Base-by-base conservation (phyloP, 2,797 vertebrate genomes). In the Trematomus bernacchii region DNA sequence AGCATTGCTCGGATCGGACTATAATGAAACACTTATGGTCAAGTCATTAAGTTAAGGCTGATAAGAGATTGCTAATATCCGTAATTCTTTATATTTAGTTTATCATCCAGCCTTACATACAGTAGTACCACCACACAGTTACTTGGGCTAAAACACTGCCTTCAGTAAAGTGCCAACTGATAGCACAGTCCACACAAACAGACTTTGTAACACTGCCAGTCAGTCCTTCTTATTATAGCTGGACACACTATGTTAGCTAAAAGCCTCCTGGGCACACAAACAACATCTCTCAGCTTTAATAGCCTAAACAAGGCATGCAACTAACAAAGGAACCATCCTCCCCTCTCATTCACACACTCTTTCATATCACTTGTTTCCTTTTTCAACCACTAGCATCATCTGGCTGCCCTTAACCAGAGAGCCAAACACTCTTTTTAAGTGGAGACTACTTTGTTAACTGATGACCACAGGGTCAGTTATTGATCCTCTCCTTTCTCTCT, bases 391-490 rank as follows among this genome's bases (percentile, higher is more conserved):
- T 82, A 90, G 92, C 91, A 91, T 94, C 93, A 93, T 94, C 90
- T 94, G 89, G 87, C 79, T 90, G 83, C 90, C 92, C 91, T 93
- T 91, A 90, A 91, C 91, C 92, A 91, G 80, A 85, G 84, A 93
- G 92, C 89, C 89, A 93, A 93, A 91, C 89, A 91, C 83, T 85
- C 77, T 92, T 94, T 93, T 95, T 87, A 92, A 92, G 90, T 89
- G 85, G 89, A 91, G 79, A 90, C 90, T 93, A 93, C 93, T 94
- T 93, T 94, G 94, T 94, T 94, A 94, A 94, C 93, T 92, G 93
- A 95, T 90, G 93, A 94, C 93, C 93, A 92, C 87, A 68, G 92
- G 94, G 94, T 92, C 93, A 91, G 92, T 93, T 94, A 95, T 95
- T 92, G 94, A 95, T 95, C 94, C 89, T 85, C 76, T 90, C 72